Conservation (phyloP, 1,140 invertebrate species). For the Magallana angulata region DNA sequence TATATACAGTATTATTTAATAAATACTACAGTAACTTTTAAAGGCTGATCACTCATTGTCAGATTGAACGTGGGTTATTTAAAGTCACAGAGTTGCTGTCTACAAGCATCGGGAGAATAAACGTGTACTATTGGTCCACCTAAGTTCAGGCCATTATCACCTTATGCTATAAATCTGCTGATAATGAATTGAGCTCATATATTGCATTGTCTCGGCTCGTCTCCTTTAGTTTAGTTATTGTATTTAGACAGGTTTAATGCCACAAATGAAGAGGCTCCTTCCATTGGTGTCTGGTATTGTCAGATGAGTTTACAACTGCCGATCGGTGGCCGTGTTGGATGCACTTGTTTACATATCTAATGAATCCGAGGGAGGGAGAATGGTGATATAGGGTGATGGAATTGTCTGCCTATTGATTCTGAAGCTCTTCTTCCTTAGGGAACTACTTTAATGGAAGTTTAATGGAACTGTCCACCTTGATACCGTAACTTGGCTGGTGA, state of each 20-base stretch:
- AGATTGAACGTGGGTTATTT: too few species aligned
- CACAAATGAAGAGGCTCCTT: neutral
- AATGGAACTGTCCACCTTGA: constrained; percentile 1
- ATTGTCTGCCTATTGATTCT: neutral
- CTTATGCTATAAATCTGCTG: neutral
- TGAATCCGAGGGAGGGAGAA: neutral
- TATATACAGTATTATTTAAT: too few species aligned
- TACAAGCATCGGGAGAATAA: too few species aligned
- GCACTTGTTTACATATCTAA: constrained; percentile 32
- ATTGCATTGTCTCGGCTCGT: neutral
- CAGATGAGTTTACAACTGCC: constrained; percentile 16
- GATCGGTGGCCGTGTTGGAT: constrained; percentile 15
- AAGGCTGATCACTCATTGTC: too few species aligned
- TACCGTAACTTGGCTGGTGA: neutral
- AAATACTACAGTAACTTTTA: too few species aligned
- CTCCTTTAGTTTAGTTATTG: neutral
- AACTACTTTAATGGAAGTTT: neutral
- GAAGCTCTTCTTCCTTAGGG: neutral
- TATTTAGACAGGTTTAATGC: neutral
- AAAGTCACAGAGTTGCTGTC: too few species aligned
- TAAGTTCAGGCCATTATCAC: neutral
- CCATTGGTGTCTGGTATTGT: neutral
- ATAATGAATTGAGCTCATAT: neutral
- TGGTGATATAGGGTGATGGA: neutral
- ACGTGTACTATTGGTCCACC: too few species aligned